These are phyloP conservation scores for Erythrolamprus reginae DNA, from an alignment of 2,113 vertebrate species.

Conservation along the genomic window DNA sequence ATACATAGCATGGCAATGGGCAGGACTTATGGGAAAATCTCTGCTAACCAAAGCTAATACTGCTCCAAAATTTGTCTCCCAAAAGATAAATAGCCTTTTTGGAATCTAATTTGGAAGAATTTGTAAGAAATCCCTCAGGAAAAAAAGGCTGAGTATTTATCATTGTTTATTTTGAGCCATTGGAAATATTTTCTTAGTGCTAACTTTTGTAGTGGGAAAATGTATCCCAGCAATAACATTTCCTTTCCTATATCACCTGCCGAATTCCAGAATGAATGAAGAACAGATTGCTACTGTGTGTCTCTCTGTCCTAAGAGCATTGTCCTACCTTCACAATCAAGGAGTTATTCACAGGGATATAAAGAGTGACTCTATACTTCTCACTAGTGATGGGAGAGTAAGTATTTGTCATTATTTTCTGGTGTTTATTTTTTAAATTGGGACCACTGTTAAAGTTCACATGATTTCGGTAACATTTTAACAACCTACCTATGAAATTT, in stretches of 20 bases:
- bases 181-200: background rate
- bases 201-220: background rate
- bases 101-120: no score
- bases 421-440: rapidly evolving
- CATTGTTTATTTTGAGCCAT: background rate
- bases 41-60: background rate
- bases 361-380: slow-evolving; percentile 97
- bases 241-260: rapidly evolving
- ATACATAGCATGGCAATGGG: background rate
- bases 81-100: background rate
- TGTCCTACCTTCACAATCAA: slow-evolving; percentile 95
- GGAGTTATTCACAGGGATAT: slow-evolving; percentile 98
- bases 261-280: slow-evolving; percentile 90
- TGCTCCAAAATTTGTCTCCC: no score
- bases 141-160: background rate
- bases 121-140: background rate
- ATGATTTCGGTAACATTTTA: background rate
- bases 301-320: slow-evolving; percentile 88
- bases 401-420: slow-evolving; percentile 25
- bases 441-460: background rate
- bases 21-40: background rate
- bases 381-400: slow-evolving; percentile 94
- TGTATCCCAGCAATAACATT: background rate
- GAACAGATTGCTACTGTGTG: slow-evolving; percentile 98
- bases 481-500: background rate